Percentiles rank a stretch among this genome's conserved stretches.
phyloP scores from a whole-genome alignment of 2,888 invertebrate genomes.

The Diaperis boleti region DNA sequence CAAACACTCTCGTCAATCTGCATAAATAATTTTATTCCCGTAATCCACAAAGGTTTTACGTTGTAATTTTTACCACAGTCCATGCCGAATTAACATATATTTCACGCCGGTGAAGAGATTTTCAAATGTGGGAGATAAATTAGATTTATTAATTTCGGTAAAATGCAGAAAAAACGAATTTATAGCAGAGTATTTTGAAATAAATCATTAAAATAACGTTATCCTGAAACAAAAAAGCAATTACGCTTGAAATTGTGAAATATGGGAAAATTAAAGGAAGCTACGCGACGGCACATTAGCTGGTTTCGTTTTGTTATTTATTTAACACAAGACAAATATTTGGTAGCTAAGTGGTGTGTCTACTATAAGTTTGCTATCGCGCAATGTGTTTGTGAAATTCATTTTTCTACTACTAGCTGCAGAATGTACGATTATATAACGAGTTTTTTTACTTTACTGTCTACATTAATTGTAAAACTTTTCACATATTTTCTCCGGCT shows the following conservation, averaged over 20 bases:
- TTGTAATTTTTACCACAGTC: constrained; percentile 1
- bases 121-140: constrained; percentile 10
- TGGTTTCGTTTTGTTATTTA: constrained; percentile 9
- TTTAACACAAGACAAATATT: background rate
- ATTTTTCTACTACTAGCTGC: no score
- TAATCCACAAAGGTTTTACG: constrained; percentile 12
- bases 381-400: no score
- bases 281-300: constrained; percentile 10
- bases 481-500: no score
- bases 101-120: background rate
- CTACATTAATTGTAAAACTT: no score
- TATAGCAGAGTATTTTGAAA: constrained; percentile 25
- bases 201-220: constrained; percentile 40
- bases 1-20: constrained; percentile 23
- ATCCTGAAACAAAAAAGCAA: constrained; percentile 33
- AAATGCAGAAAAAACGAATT: constrained; percentile 20
- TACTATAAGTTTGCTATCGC: background rate
- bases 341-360: background rate
- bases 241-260: constrained; percentile 41
- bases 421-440: no score
- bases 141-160: constrained; percentile 31
- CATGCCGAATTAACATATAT: constrained; percentile 8
- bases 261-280: constrained; percentile 35
- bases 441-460: no score
- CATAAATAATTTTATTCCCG: constrained; percentile 17